These are phyloP conservation scores for Deilephila porcellus DNA, from an alignment of 2,888 invertebrate species.

Conservation along the genomic window DNA sequence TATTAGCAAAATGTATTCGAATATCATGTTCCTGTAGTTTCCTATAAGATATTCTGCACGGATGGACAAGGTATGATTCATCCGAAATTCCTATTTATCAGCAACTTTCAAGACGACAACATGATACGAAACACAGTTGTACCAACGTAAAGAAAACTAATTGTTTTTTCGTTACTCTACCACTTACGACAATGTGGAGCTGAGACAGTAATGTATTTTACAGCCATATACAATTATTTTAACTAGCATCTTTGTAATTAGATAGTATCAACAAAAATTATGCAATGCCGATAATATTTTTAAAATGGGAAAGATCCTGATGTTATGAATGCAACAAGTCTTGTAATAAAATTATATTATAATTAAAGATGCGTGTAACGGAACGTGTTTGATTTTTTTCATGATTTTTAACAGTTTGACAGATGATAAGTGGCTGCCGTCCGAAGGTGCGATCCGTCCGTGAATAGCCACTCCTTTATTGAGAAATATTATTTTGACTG, in stretches of 20 bases:
- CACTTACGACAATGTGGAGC: not conserved
- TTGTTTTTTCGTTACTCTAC: slow-evolving; percentile 39
- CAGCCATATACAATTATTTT: no score
- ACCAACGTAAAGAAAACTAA: slow-evolving; percentile 39
- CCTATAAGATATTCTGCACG: slow-evolving; percentile 31
- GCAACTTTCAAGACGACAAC: slow-evolving; percentile 33
- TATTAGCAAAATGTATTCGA: not conserved
- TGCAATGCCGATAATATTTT: no score
- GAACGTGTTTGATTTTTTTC: slow-evolving; percentile 41
- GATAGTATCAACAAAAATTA: no score
- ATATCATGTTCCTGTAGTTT: not conserved
- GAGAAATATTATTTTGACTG: slow-evolving; percentile 57
- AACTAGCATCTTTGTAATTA: no score
- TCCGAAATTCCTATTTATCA: slow-evolving; percentile 66
- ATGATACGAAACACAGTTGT: slow-evolving; percentile 32
- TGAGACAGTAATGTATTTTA: slow-evolving; percentile 17
- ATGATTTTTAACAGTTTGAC: slow-evolving; percentile 50
- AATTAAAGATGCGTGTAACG: slow-evolving; percentile 40
- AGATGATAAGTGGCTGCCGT: slow-evolving; percentile 64
- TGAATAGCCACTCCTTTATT: slow-evolving; percentile 78
- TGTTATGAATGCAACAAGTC: no score
- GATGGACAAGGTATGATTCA: slow-evolving; percentile 64
- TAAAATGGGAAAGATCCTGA: no score
- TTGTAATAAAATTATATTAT: not conserved
- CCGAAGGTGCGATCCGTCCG: slow-evolving; percentile 69